phyloP scores from a whole-genome alignment of 2,113 vertebrate genomes.

The Crotalus horridus region DNA sequence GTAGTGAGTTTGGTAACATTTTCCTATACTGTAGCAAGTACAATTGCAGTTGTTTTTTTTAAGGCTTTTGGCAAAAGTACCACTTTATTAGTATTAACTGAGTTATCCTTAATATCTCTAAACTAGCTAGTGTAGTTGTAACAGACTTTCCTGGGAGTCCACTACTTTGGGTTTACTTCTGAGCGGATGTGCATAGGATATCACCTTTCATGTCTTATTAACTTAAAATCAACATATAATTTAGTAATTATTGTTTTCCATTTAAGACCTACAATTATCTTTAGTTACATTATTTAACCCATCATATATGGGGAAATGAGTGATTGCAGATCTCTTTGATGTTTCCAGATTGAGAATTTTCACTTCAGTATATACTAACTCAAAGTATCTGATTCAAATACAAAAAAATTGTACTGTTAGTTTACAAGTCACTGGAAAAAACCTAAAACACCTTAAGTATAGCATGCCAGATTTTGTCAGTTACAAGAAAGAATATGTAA shows the following conservation, averaged over 20 bases:
- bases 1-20: neutral
- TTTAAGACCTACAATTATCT: neutral
- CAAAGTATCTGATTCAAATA: neutral
- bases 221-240: neutral
- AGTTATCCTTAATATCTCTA: neutral
- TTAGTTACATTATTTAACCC: neutral
- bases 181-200: neutral
- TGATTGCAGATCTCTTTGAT: neutral
- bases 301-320: neutral
- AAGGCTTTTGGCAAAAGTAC: neutral
- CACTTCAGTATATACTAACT: neutral
- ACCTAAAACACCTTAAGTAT: neutral
- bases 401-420: neutral
- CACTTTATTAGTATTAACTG: neutral
- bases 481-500: neutral
- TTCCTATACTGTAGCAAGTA: accelerated
- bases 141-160: neutral
- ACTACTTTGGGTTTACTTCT: neutral
- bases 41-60: neutral
- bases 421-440: neutral
- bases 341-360: neutral
- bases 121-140: neutral
- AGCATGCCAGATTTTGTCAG: neutral
- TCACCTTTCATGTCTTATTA: neutral
- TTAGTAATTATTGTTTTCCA: neutral